These are phyloP conservation scores for Porites australiensis DNA, from an alignment of 64 coral and sea anemone genomes.

Conservation along the genomic window DNA sequence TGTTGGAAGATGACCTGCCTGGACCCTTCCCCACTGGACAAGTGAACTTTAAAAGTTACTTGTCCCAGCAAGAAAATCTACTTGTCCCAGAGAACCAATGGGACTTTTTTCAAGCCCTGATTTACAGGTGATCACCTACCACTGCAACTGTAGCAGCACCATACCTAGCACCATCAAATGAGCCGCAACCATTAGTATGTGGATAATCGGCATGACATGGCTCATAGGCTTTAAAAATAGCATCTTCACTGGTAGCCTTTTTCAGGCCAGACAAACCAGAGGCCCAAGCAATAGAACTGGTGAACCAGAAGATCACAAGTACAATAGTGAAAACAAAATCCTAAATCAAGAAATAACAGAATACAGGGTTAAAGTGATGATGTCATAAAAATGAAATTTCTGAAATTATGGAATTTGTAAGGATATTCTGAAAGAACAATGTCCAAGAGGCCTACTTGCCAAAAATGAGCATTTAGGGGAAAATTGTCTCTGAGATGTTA, in stretches of 20 bases:
- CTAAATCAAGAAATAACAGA: slow-evolving; percentile 29
- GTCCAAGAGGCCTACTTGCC: no score
- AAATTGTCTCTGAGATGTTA: no score
- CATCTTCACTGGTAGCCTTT: slow-evolving; percentile 15
- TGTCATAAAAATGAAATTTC: no score
- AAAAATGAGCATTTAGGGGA: no score
- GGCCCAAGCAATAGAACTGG: slow-evolving; percentile 89
- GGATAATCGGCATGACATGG: background rate
- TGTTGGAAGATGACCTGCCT: no score
- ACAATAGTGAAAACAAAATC: slow-evolving; percentile 86
- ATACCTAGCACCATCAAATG: slow-evolving; percentile 52
- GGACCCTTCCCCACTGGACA: no score
- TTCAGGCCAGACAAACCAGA: slow-evolving; percentile 83
- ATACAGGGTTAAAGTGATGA: background rate
- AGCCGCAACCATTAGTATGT: background rate
- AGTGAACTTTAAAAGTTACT: no score
- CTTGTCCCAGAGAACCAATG: no score
- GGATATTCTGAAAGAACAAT: no score
- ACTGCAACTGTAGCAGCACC: slow-evolving; percentile 88
- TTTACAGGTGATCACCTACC: slow-evolving; percentile 59
- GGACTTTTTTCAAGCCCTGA: no score
- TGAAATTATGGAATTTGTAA: no score
- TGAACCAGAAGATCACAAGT: slow-evolving; percentile 90
- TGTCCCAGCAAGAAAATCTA: no score
- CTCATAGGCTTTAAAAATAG: background rate